Evolutionary conservation across 2,888 invertebrate genomes (phyloP).

Genomic region (Gerosis bhagava): DNA sequence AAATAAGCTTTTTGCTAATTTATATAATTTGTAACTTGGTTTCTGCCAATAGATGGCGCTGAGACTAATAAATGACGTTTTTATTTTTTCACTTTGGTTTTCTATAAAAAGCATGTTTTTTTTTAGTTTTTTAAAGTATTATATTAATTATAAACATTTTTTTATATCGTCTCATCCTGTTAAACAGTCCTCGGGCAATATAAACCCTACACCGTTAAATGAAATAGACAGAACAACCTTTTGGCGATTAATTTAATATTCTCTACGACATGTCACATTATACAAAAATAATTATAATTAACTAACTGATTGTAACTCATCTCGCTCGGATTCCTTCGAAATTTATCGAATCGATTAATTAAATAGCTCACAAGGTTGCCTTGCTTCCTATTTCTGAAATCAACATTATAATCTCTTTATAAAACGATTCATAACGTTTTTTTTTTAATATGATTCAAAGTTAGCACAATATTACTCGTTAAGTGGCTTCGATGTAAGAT

Average conservation of each 20-base stretch:
- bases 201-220: slow-evolving; percentile 23
- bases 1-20: too few relatives aligned
- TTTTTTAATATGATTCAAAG: slow-evolving; percentile 27
- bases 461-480: slow-evolving; percentile 49
- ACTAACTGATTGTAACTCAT: slow-evolving; percentile 42
- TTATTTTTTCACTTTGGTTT: too few relatives aligned
- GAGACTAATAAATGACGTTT: too few relatives aligned
- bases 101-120: too few relatives aligned
- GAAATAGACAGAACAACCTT: slow-evolving; percentile 17
- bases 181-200: slow-evolving; percentile 19
- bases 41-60: too few relatives aligned
- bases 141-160: too few relatives aligned
- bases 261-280: slow-evolving; percentile 33
- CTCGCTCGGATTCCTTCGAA: slow-evolving; percentile 35
- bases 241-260: slow-evolving; percentile 14
- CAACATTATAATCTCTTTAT: slow-evolving; percentile 38
- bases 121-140: too few relatives aligned
- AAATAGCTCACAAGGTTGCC: slow-evolving; percentile 43
- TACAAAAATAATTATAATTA: slow-evolving; percentile 32
- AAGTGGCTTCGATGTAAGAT: slow-evolving; percentile 6
- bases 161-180: slow-evolving; percentile 22
- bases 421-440: slow-evolving; percentile 7
- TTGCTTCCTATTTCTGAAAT: slow-evolving; percentile 45
- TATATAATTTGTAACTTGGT: too few relatives aligned
- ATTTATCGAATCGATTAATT: slow-evolving; percentile 44